Percentiles rank a stretch among this genome's conserved stretches.
phyloP scores from a whole-genome alignment of 2,113 vertebrate species.

The Lucifuga dentata region DNA sequence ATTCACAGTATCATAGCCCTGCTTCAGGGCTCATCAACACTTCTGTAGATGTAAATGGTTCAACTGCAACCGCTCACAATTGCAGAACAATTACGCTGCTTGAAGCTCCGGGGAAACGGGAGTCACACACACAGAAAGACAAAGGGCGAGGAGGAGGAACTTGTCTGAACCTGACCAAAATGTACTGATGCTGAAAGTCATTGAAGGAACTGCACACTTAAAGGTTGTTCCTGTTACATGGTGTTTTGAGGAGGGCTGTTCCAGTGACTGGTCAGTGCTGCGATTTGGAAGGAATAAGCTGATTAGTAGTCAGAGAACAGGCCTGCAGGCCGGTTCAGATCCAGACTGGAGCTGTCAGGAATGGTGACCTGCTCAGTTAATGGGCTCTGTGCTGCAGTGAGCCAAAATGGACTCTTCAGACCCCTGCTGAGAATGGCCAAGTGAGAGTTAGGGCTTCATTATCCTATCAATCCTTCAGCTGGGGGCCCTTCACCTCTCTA shows the following conservation, averaged over 20 bases:
- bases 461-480: slow-evolving; percentile 57
- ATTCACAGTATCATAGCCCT: no score
- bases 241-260: background rate
- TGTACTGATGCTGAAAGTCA: no score
- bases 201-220: no score
- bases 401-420: slow-evolving; percentile 23
- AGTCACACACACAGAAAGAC: no score
- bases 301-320: slow-evolving; percentile 8
- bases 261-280: slow-evolving; percentile 1
- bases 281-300: slow-evolving; percentile 3
- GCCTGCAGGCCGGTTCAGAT: slow-evolving; percentile 6
- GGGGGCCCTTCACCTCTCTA: slow-evolving; percentile 45
- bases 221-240: no score
- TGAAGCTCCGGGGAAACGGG: no score
- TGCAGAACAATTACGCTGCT: no score
- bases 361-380: slow-evolving; percentile 9
- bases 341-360: slow-evolving; percentile 1
- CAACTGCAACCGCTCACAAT: no score
- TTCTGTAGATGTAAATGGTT: no score
- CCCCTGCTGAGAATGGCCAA: slow-evolving; percentile 36
- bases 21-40: no score
- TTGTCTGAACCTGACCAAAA: no score
- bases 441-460: slow-evolving; percentile 47
- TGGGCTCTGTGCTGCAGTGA: slow-evolving; percentile 5
- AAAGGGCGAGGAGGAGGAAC: no score